Conservation (phyloP, 2,888 invertebrate genomes). For the Lissocephala sabroskyi region DNA sequence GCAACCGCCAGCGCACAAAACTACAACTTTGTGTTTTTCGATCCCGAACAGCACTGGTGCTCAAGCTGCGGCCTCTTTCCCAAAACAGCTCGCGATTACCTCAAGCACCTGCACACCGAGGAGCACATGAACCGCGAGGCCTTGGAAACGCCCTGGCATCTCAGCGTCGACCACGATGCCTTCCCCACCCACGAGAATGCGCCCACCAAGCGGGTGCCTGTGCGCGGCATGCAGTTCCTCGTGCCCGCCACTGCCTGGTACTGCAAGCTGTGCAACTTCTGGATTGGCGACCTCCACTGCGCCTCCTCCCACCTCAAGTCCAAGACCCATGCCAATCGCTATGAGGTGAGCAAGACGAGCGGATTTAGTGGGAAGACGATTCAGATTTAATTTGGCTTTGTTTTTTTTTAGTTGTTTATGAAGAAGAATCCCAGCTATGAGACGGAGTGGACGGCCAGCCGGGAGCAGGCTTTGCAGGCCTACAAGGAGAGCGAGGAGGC, state of each 20-base stretch:
- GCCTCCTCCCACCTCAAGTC: slow-evolving; percentile 90
- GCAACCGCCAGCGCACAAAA: slow-evolving; percentile 20
- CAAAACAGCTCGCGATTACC: slow-evolving; percentile 87
- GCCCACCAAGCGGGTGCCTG: slow-evolving; percentile 84
- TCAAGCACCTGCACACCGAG: slow-evolving; percentile 86
- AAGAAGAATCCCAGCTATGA: slow-evolving; percentile 92
- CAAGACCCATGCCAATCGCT: slow-evolving; percentile 84
- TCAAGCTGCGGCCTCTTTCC: slow-evolving; percentile 89
- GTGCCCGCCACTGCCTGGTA: slow-evolving; percentile 91
- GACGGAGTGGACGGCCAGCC: slow-evolving; percentile 87
- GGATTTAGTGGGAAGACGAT: neutral
- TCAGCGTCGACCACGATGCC: slow-evolving; percentile 72
- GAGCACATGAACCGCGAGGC: slow-evolving; percentile 77
- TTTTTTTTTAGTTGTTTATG: slow-evolving; percentile 78
- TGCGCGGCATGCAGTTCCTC: slow-evolving; percentile 90
- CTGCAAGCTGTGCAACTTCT: slow-evolving; percentile 88
- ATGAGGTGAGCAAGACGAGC: slow-evolving; percentile 77
- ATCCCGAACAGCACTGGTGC: slow-evolving; percentile 94
- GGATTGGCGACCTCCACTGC: slow-evolving; percentile 92
- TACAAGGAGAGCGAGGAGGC: slow-evolving; percentile 61
- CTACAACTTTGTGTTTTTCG: slow-evolving; percentile 88
- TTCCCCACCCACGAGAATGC: slow-evolving; percentile 81
- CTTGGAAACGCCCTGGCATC: slow-evolving; percentile 71
- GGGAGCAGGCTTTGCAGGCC: slow-evolving; percentile 80
- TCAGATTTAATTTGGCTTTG: no score